phyloP scores from a whole-genome alignment of 2,113 vertebrate species.

The Thunnus thynnus region DNA sequence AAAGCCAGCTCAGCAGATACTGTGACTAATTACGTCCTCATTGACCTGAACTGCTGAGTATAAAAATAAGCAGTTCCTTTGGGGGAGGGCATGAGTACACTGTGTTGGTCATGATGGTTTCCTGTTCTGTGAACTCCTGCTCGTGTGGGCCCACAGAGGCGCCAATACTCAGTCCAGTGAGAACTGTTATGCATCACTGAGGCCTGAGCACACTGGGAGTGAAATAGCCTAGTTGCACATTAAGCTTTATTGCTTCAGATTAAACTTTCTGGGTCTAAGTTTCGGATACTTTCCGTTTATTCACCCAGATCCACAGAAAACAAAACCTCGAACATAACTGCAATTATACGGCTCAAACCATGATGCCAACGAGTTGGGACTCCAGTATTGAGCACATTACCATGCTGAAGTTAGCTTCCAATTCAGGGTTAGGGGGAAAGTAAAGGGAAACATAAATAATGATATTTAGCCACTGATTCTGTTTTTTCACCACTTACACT shows the following conservation, averaged over 20 bases:
- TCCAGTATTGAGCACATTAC: background rate
- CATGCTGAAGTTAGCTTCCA: too few species aligned
- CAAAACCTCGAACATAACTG: background rate
- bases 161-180: background rate
- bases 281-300: background rate
- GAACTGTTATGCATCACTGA: background rate
- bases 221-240: background rate
- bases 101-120: background rate
- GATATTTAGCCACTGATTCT: too few species aligned
- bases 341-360: background rate
- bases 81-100: background rate
- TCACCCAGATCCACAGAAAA: fast-evolving
- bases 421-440: too few species aligned
- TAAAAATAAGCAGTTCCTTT: background rate
- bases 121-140: background rate
- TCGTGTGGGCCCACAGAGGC: background rate
- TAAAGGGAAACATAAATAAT: too few species aligned
- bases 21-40: background rate
- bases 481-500: too few species aligned
- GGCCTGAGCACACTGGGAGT: background rate
- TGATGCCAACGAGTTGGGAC: background rate
- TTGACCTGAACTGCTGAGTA: background rate
- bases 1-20: conserved; percentile 8
- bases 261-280: background rate
- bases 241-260: background rate